Evolutionary conservation across 2,888 invertebrate genomes (phyloP).

Genomic region (Sphaerophoria taeniata): DNA sequence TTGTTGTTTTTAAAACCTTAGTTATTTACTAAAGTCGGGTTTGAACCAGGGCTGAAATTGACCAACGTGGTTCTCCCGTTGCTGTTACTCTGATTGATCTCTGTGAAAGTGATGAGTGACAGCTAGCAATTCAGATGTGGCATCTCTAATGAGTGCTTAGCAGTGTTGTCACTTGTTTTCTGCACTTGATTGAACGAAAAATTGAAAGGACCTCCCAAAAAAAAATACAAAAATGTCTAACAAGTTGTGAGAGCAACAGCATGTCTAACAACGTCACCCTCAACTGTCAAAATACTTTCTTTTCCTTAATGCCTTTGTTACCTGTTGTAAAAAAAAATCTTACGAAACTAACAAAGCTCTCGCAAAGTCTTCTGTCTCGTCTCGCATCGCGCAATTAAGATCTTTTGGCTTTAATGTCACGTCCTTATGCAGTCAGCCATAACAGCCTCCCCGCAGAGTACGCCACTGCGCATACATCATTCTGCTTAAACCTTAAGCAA

Average conservation of each 20-base stretch:
- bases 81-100: too few relatives aligned
- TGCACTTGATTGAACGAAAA: too few relatives aligned
- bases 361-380: neutral
- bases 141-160: too few relatives aligned
- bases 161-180: too few relatives aligned
- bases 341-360: constrained; percentile 40
- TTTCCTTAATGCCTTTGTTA: constrained; percentile 37
- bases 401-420: constrained; percentile 74
- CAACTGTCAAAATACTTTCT: constrained; percentile 60
- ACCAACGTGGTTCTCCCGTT: too few relatives aligned
- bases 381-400: constrained; percentile 56
- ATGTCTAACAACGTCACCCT: constrained; percentile 54
- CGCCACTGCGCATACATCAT: constrained; percentile 71
- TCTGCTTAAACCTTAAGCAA: constrained; percentile 18
- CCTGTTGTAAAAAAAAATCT: too few relatives aligned
- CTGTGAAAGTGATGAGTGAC: too few relatives aligned
- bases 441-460: constrained; percentile 62
- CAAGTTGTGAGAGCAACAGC: constrained; percentile 37
- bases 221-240: constrained; percentile 29
- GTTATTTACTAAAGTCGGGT: too few relatives aligned
- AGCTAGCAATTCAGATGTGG: too few relatives aligned
- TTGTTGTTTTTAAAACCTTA: too few relatives aligned
- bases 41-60: too few relatives aligned
- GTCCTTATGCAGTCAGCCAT: constrained; percentile 74
- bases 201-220: neutral